Conservation (phyloP, 2,113 vertebrate genomes). For the Ammodramus savannarum region DNA sequence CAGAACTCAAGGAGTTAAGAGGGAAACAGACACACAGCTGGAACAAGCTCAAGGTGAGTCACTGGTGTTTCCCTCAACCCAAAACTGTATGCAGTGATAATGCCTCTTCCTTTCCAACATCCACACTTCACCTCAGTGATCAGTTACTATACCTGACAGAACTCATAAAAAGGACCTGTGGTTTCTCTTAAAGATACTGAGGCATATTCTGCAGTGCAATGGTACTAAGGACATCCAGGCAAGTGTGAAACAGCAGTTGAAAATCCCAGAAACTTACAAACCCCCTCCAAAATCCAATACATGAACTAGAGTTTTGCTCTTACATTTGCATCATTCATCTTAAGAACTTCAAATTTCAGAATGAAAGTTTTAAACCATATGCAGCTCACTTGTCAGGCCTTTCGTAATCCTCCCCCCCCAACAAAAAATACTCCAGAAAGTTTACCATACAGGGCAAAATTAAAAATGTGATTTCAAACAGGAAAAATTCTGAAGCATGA, state of each 20-base stretch:
- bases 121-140: not conserved
- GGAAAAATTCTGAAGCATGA: not conserved
- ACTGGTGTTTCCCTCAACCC: not conserved
- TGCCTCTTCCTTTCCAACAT: not conserved
- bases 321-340: not conserved
- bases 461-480: not conserved
- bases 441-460: not conserved
- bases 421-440: not conserved
- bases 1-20: not conserved
- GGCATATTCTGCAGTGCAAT: not conserved
- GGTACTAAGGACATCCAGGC: not conserved
- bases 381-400: not conserved
- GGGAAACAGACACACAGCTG: not conserved
- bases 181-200: not conserved
- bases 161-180: not conserved
- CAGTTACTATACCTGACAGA: not conserved
- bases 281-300: not conserved
- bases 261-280: not conserved
- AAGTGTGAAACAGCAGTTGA: not conserved
- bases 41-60: not conserved
- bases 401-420: not conserved
- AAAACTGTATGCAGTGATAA: accelerated
- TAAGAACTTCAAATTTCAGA: not conserved
- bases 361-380: not conserved
- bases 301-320: not conserved